A percentile compares a stretch with the other conserved stretches of the same genome.
phyloP scores from a whole-genome alignment of 2,797 vertebrate species.

The Sparidentex hasta region DNA sequence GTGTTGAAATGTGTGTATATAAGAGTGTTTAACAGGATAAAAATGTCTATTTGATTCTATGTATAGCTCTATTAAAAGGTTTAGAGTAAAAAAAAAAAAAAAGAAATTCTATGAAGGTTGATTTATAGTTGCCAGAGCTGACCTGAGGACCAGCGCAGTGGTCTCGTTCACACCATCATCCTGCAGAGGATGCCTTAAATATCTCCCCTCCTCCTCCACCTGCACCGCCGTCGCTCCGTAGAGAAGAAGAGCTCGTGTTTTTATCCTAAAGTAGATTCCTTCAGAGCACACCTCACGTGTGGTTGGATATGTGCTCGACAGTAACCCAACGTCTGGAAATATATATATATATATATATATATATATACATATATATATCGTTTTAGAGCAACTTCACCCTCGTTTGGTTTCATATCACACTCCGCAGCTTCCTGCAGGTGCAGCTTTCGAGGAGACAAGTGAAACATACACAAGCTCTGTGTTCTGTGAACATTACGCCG shows the following conservation, averaged over 20 bases:
- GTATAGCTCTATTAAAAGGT: conserved; percentile 68
- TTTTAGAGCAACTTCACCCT: conserved; percentile 21
- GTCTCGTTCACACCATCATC: conserved; percentile 43
- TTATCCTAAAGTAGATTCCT: conserved; percentile 35
- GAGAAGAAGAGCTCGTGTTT: conserved; percentile 15
- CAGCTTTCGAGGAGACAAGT: conserved; percentile 55
- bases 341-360: no score
- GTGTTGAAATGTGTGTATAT: conserved; percentile 74
- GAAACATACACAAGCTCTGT: conserved; percentile 69
- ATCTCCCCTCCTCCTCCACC: conserved; percentile 34
- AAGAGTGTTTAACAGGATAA: conserved; percentile 71
- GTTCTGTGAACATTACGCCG: conserved; percentile 81
- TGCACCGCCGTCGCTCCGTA: conserved; percentile 12
- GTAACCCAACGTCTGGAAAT: conserved; percentile 33
- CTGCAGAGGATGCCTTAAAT: conserved; percentile 67
- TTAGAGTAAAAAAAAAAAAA: conserved; percentile 41
- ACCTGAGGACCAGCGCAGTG: conserved; percentile 48
- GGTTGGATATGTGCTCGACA: conserved; percentile 24
- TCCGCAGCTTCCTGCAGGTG: conserved; percentile 40
- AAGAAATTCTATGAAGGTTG: conserved; percentile 54
- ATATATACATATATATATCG: not conserved
- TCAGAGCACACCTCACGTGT: conserved; percentile 21
- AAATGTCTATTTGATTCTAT: conserved; percentile 67
- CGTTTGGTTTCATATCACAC: conserved; percentile 46
- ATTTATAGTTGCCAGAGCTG: conserved; percentile 58